Conservation (phyloP, 2,797 vertebrate genomes). For the Anniella stebbinsi region DNA sequence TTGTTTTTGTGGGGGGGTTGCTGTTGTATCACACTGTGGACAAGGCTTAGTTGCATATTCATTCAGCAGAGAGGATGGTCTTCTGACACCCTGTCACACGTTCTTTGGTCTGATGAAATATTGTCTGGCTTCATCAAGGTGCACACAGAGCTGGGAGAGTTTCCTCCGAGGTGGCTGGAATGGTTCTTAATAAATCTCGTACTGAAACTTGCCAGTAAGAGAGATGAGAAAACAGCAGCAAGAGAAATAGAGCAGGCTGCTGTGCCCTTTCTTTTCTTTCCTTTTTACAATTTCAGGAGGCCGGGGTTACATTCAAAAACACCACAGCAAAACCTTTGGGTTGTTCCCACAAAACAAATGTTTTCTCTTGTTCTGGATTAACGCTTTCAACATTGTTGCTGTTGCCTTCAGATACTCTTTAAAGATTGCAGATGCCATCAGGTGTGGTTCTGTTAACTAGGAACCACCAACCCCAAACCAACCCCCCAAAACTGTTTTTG, state of each 20-base stretch:
- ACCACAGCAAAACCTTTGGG: neutral
- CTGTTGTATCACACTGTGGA: constrained; percentile 55
- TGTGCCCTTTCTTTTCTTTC: neutral
- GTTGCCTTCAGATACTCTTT: neutral
- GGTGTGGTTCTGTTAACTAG: too few species aligned
- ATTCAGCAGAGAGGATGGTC: constrained; percentile 50
- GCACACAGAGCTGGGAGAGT: constrained; percentile 41
- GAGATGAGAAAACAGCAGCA: constrained; percentile 15
- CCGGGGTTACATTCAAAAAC: constrained; percentile 20
- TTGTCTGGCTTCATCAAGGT: constrained; percentile 32
- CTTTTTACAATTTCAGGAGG: neutral
- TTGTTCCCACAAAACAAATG: neutral
- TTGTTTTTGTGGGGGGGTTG: neutral
- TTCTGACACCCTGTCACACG: constrained; percentile 50
- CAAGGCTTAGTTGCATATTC: constrained; percentile 52
- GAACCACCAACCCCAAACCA: too few species aligned
- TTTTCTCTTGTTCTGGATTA: neutral
- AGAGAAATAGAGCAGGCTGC: neutral
- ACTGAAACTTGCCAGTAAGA: constrained; percentile 6
- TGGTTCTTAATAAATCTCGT: constrained; percentile 47
- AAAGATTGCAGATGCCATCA: neutral
- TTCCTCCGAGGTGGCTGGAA: constrained; percentile 4
- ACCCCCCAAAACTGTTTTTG: too few species aligned
- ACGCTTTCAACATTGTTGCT: neutral
- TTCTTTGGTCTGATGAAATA: constrained; percentile 50